These are phyloP conservation scores for Drosophila colorata DNA, from an alignment of 2,888 invertebrate genomes.

Conservation along the genomic window DNA sequence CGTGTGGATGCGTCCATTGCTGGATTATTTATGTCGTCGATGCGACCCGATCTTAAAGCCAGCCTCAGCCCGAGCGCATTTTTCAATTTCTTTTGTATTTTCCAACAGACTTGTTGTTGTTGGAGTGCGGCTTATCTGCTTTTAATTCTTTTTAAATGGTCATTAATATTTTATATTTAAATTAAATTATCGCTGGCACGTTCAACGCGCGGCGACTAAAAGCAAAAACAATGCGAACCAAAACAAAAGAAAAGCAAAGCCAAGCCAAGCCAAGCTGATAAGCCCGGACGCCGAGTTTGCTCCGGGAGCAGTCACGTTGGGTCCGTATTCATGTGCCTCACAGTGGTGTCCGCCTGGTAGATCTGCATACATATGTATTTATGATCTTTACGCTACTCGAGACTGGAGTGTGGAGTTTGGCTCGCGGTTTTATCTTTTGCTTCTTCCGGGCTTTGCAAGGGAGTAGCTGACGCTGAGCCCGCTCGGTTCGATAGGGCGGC, in stretches of 20 bases:
- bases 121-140: constrained; percentile 49
- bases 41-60: constrained; percentile 37
- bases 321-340: background rate
- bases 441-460: constrained; percentile 66
- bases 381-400: constrained; percentile 38
- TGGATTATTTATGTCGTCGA: constrained; percentile 49
- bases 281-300: constrained; percentile 23
- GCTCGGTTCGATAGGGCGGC: constrained; percentile 42
- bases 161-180: constrained; percentile 69
- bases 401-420: constrained; percentile 15
- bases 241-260: constrained; percentile 34
- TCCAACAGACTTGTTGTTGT: constrained; percentile 23
- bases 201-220: constrained; percentile 36
- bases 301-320: constrained; percentile 28
- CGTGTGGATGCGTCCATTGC: constrained; percentile 10
- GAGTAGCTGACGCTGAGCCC: constrained; percentile 19
- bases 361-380: constrained; percentile 8
- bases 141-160: constrained; percentile 47
- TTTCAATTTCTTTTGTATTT: constrained; percentile 46
- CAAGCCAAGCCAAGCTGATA: constrained; percentile 59
- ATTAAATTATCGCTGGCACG: constrained; percentile 60
- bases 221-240: constrained; percentile 36
- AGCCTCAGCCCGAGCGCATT: constrained; percentile 22
- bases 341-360: background rate
- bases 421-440: constrained; percentile 59